Evolutionary conservation across 2,888 invertebrate genomes (phyloP).

Genomic region (Cordilura impudica): DNA sequence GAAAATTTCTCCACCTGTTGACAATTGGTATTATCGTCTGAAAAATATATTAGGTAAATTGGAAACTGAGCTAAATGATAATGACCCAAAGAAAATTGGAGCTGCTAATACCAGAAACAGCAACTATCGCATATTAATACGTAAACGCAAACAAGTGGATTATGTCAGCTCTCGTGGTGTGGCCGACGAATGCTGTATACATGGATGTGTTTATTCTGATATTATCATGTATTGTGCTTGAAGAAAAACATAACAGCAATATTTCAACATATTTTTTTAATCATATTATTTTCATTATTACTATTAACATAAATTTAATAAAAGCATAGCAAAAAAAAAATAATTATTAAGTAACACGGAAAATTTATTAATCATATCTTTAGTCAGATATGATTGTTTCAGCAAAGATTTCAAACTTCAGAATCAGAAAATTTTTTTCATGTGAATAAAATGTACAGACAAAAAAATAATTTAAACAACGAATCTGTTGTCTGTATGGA

Average conservation of each 20-base stretch:
- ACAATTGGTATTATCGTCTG: conserved; percentile 11
- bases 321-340: conserved; percentile 20
- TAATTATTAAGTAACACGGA: too few relatives aligned
- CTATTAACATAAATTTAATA: not conserved
- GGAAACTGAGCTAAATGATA: not conserved
- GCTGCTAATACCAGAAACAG: not conserved
- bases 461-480: too few relatives aligned
- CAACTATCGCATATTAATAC: conserved; percentile 1
- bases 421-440: too few relatives aligned
- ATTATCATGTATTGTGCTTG: conserved; percentile 25
- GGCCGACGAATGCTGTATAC: conserved; percentile 41
- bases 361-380: too few relatives aligned
- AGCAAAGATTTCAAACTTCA: too few relatives aligned
- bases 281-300: not conserved
- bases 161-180: not conserved
- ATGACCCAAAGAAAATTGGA: not conserved
- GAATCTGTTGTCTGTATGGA: too few relatives aligned
- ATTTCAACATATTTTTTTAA: not conserved
- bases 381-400: too few relatives aligned
- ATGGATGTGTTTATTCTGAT: conserved; percentile 33
- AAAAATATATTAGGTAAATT: conserved; percentile 29
- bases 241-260: not conserved
- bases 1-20: not conserved
- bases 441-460: too few relatives aligned
- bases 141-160: conserved; percentile 6